A percentile compares a stretch with the other conserved stretches of the same genome.
These are phyloP conservation scores for Sitobion miscanthi DNA, from an alignment of 1,140 invertebrate genomes.

Conservation along the genomic window DNA sequence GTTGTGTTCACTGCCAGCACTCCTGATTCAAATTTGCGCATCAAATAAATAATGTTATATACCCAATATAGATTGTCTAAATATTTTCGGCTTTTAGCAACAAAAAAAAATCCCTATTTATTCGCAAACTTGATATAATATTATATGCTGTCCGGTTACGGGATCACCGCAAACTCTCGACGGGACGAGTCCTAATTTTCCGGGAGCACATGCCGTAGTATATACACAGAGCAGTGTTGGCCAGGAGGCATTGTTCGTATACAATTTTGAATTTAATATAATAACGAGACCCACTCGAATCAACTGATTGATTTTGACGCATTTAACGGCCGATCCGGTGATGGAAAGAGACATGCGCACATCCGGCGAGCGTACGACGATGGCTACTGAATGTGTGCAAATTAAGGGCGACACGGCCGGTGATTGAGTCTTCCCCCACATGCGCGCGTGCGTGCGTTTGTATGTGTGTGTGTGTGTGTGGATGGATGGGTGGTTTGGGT, in stretches of 20 bases:
- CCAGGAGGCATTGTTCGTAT: not conserved
- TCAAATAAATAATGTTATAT: not conserved
- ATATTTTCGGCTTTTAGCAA: too few relatives aligned
- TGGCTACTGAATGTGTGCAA: not conserved
- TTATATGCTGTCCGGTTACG: too few relatives aligned
- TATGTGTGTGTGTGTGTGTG: not conserved
- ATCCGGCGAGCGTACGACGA: not conserved
- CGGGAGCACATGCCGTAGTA: not conserved
- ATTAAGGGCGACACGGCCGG: not conserved
- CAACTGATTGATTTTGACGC: not conserved
- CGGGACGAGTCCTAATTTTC: not conserved
- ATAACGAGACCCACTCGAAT: not conserved
- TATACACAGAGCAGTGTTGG: not conserved
- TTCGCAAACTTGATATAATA: too few relatives aligned
- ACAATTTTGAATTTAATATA: constrained; percentile 8
- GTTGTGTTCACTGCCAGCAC: too few relatives aligned
- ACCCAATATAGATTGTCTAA: too few relatives aligned
- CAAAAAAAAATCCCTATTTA: too few relatives aligned
- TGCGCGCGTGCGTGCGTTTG: not conserved
- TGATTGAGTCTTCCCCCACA: not conserved
- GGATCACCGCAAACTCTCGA: too few relatives aligned
- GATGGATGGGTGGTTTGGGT: not conserved
- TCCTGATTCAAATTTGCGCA: not conserved
- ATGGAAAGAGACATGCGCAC: not conserved
- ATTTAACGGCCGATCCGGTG: not conserved